These are phyloP conservation scores for Prietella phreatophila DNA, from an alignment of 2,113 vertebrate species.

Conservation along the genomic window DNA sequence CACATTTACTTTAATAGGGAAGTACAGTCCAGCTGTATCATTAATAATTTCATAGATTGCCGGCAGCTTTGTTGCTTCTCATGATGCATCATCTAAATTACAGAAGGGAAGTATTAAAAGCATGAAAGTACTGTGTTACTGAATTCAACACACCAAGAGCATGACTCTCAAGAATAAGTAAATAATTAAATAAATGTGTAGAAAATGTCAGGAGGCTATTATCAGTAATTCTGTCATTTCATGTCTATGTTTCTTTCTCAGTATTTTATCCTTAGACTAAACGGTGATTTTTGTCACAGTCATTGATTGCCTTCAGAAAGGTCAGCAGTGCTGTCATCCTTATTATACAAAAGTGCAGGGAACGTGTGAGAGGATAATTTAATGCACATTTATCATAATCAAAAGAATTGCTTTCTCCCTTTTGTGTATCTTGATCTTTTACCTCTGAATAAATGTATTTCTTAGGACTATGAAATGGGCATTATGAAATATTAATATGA, in stretches of 20 bases:
- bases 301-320: slow-evolving; percentile 24
- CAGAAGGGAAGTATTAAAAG: not conserved
- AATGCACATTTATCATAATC: not conserved
- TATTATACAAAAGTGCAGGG: not conserved
- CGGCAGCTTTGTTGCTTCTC: not conserved
- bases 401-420: not conserved
- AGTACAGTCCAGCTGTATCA: not conserved
- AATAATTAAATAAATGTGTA: not conserved
- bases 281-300: not conserved
- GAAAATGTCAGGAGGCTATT: not conserved
- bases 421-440: not conserved
- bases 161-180: not conserved
- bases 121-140: not conserved
- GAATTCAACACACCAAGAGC: not conserved
- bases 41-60: not conserved
- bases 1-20: not conserved
- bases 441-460: too few species aligned
- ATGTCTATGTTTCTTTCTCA: not conserved
- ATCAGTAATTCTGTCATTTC: not conserved
- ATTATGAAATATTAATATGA: too few species aligned
- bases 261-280: not conserved
- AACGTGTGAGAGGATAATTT: slow-evolving; percentile 12
- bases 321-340: not conserved
- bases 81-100: not conserved
- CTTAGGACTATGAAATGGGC: not conserved